Percentiles rank a stretch among this genome's conserved stretches.
Conservation (phyloP, 2,888 invertebrate genomes). For the Rhorus exstirpatorius region DNA sequence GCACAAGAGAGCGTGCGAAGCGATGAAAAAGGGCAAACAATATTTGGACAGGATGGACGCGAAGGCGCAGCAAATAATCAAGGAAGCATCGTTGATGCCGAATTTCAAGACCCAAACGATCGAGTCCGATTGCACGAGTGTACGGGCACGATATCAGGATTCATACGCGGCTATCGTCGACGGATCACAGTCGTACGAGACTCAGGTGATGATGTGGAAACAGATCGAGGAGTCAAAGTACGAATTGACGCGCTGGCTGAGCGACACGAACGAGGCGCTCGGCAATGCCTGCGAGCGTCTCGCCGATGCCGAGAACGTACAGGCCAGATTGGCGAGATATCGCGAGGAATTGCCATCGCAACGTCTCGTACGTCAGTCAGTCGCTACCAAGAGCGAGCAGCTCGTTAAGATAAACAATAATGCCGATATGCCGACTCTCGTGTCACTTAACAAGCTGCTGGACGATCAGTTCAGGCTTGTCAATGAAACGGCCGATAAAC, state of each 20-base stretch:
- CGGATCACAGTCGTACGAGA: constrained; percentile 93
- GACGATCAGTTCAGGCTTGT: constrained; percentile 93
- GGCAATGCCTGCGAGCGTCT: constrained; percentile 92
- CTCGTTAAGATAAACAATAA: constrained; percentile 92
- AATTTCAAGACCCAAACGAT: constrained; percentile 88
- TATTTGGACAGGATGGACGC: constrained; percentile 92
- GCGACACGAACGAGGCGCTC: constrained; percentile 92
- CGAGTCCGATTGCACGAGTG: constrained; percentile 88
- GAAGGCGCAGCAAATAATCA: constrained; percentile 91
- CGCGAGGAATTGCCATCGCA: constrained; percentile 94
- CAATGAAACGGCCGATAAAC: constrained; percentile 90
- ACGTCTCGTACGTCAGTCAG: constrained; percentile 91
- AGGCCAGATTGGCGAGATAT: constrained; percentile 93
- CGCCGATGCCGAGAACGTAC: constrained; percentile 93
- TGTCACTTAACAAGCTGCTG: constrained; percentile 89
- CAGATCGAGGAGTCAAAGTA: constrained; percentile 95
- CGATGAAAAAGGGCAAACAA: constrained; percentile 91
- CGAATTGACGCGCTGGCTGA: constrained; percentile 94
- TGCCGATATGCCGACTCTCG: constrained; percentile 89
- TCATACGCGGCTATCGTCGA: constrained; percentile 91
- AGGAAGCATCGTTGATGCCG: constrained; percentile 90
- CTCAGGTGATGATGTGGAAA: constrained; percentile 96
- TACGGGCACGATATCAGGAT: constrained; percentile 91
- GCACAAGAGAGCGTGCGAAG: constrained; percentile 92
- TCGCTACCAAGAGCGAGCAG: constrained; percentile 93